Evolutionary conservation across 2,113 vertebrate species (phyloP).

Genomic region (Struthidea cinerea): DNA sequence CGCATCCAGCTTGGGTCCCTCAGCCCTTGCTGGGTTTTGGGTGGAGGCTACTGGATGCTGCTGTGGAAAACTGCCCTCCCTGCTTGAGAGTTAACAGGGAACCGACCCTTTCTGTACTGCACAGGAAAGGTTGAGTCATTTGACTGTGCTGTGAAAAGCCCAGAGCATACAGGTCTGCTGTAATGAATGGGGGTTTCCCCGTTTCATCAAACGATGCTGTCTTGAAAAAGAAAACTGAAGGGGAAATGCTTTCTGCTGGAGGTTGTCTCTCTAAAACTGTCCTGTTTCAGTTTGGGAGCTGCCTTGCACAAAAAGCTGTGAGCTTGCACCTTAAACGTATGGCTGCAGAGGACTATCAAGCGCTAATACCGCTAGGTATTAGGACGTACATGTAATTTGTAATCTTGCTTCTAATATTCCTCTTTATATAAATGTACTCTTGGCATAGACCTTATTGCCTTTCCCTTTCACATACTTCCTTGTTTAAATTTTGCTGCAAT

Average conservation of each 20-base stretch:
- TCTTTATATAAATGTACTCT: background rate
- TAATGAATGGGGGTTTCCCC: background rate
- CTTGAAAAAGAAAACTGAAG: background rate
- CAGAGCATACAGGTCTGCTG: fast-evolving
- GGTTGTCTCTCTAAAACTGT: background rate
- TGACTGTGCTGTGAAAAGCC: background rate
- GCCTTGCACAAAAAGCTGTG: background rate
- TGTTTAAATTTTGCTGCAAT: background rate
- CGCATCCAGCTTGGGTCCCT: background rate
- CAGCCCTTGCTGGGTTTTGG: fast-evolving
- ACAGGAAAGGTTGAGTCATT: background rate
- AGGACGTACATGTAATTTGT: background rate
- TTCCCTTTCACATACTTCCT: background rate
- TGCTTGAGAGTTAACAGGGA: fast-evolving
- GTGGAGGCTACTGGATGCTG: background rate
- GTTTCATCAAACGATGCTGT: background rate
- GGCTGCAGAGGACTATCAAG: background rate
- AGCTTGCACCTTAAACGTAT: background rate
- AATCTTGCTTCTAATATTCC: background rate
- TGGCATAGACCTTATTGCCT: background rate
- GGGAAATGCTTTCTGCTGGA: background rate
- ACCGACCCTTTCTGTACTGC: fast-evolving
- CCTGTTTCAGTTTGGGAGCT: background rate
- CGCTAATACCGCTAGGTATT: background rate
- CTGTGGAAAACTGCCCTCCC: background rate